A percentile compares a stretch with the other conserved stretches of the same genome.
phyloP scores from a whole-genome alignment of 2,797 vertebrate genomes.

The Lepilemur septentrionalis region DNA sequence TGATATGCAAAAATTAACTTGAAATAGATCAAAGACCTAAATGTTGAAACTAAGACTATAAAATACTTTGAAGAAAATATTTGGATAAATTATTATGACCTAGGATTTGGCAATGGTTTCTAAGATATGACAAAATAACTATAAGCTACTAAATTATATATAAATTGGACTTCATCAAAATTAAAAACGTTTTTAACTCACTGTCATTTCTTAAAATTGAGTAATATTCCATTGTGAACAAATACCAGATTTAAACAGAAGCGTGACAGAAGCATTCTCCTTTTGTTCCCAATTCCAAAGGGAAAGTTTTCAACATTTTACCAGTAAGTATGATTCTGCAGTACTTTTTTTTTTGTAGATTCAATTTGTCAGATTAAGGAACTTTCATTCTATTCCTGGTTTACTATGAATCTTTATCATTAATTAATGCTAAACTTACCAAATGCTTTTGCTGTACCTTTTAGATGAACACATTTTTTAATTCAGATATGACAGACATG shows the following conservation, averaged over 20 bases:
- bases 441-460: background rate
- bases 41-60: background rate
- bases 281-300: slow-evolving; percentile 16
- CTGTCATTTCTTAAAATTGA: too few species aligned
- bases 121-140: background rate
- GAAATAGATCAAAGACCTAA: background rate
- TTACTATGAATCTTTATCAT: background rate
- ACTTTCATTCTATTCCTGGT: background rate
- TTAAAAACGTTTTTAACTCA: background rate
- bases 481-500: background rate
- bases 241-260: background rate
- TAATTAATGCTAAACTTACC: background rate
- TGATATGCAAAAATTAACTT: background rate
- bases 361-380: background rate
- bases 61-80: background rate
- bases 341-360: background rate
- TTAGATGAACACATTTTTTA: background rate
- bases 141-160: background rate
- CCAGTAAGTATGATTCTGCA: background rate
- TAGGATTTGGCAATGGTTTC: background rate
- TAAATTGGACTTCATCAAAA: background rate
- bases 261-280: background rate
- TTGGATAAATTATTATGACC: background rate
- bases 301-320: background rate
- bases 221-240: too few species aligned